Conservation (phyloP, 2,797 vertebrate genomes). For the Trichosurus vulpecula region DNA sequence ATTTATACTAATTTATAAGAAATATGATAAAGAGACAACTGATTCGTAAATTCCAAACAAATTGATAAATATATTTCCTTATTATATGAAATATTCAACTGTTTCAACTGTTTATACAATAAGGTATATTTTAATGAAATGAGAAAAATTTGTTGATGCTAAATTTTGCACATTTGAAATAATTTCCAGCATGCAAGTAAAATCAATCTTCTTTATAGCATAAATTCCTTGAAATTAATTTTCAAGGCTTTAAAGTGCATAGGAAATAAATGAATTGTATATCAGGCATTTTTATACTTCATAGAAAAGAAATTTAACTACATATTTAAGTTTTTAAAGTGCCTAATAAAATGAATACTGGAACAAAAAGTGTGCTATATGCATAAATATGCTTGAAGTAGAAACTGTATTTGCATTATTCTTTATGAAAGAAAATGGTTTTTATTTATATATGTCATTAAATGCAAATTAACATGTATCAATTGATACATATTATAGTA, state of each 20-base stretch:
- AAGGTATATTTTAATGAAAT: neutral
- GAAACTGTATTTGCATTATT: conserved; percentile 52
- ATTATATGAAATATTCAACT: neutral
- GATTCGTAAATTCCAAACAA: conserved; percentile 17
- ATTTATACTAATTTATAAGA: conserved; percentile 7
- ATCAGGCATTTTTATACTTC: neutral
- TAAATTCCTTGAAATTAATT: conserved; percentile 57
- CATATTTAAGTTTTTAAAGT: conserved; percentile 42
- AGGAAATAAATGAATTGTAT: conserved; percentile 27
- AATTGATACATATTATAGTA: neutral
- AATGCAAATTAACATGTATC: neutral
- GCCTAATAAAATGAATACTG: neutral
- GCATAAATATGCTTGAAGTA: neutral
- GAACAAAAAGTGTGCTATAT: neutral
- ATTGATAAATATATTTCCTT: conserved; percentile 21
- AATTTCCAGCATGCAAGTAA: conserved; percentile 21
- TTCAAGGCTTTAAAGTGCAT: conserved; percentile 28
- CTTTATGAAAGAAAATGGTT: neutral
- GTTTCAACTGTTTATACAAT: conserved; percentile 19
- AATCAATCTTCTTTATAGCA: conserved; percentile 44
- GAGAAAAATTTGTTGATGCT: neutral
- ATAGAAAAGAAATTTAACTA: neutral
- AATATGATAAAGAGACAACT: conserved; percentile 2
- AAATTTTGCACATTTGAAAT: conserved; percentile 44
- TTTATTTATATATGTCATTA: conserved; percentile 8